Base-by-base conservation (phyloP, 64 coral and sea anemone species). In the Acropora yongei region DNA sequence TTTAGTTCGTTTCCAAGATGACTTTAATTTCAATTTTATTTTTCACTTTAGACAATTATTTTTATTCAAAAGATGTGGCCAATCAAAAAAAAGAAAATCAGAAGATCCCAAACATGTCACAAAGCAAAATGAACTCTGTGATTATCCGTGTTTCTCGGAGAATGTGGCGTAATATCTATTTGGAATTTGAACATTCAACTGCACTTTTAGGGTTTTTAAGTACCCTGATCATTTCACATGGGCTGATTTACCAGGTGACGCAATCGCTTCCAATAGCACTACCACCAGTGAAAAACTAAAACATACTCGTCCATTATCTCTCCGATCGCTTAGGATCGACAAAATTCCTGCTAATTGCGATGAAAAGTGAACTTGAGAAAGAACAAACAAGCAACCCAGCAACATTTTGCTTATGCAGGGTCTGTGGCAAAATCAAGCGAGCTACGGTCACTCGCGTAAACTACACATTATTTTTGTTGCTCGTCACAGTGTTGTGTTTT, bases 391-490 rank as follows among this genome's bases (percentile, higher is more conserved):
- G 57, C 44, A 19, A 68, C 6, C 41, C 46, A 18, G 41, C 42
- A 0, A 47, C 44, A 8, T 91, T 57, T 74, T 94, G 68, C 41
- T 90, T 74, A 2, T 95, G 93, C 44, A 42, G 78, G 0, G 76
- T 82, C 39, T 95, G 93, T 40, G 61, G 58, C 3, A 68, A 65
- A 69, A 18, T 86, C 12, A 45, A 19, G 6, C 74, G 55, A 13
- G 75, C 81, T 13, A 91, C 74, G 10, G 74, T 83, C 41, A 91
- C 89, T 39, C 80, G 82, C 2, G 69, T 80, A 9, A 76, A 75
- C 58, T 95, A 95, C 61, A 91, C 65, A 5, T 17, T 87, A 39
- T 57, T 95, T 45, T 72, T 95, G 18, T 68, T 95, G 1, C 53
- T 91, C 5, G 58, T 71, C 6, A 90, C 80, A 47, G 44, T 91